Base-by-base conservation (phyloP, 2,888 invertebrate species). In the Papilio demoleus region DNA sequence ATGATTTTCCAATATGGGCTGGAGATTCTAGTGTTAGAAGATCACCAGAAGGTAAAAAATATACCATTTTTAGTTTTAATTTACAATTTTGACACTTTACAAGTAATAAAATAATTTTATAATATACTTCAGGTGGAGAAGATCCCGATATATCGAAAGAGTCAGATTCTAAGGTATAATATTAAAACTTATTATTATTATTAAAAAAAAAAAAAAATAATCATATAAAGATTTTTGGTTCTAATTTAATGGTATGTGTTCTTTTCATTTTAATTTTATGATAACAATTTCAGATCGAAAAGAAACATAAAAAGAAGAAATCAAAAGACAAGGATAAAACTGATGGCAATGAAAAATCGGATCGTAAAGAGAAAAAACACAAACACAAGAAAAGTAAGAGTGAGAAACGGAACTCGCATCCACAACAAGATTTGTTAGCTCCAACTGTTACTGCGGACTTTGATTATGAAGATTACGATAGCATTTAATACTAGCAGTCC, bases 1-100 rank as follows among this genome's bases (percentile, higher is more conserved):
- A 76, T 62, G 90, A 89, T 19, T 90, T 79, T 68, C 85, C 87
- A 3, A 73, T 88, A 56, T 96, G 96, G 96, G 93, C 95, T 31
- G 92, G 94, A 0, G 95, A 96, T 83, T 94, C 95, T 0, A 95
- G 95, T 77, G 94, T 94, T 83, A 91, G 96, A 70, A 93, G 96
- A 75, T 96, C 96, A 58, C 96, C 96, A 0, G 96, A 96, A 93
- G 96, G 96, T 90, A 93, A 50, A 36, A 2, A n/a, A n/a, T n/a
- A n/a, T n/a, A n/a, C n/a, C n/a, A n/a, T n/a, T n/a, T n/a, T n/a
- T 17, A 17, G 8, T 2, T n/a, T 40, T 5, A 14, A 40, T 40
- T 12, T 40, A 34, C 4, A 34, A 34, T 34, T 34, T n/a, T n/a
- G n/a, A n/a, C n/a, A n/a, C n/a, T n/a, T n/a, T n/a, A n/a, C 50